Evolutionary conservation across 2,888 invertebrate species (phyloP).

Genomic region (Formica aserva): DNA sequence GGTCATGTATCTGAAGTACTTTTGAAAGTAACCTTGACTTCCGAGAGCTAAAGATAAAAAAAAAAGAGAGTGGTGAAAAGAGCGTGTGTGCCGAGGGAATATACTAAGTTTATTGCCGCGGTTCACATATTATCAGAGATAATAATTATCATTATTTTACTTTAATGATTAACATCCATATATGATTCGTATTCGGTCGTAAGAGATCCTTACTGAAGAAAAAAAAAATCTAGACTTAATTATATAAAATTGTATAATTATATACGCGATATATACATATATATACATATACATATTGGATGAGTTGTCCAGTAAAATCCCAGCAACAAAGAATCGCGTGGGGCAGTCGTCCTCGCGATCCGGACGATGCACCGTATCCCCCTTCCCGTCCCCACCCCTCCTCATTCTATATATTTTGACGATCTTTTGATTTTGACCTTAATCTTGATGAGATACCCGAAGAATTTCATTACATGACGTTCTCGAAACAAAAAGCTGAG

Average conservation of each 20-base stretch:
- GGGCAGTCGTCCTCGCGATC: background rate
- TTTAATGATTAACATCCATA: constrained; percentile 7
- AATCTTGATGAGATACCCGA: background rate
- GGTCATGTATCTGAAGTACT: constrained; percentile 38
- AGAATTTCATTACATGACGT: constrained; percentile 16
- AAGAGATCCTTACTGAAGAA: background rate
- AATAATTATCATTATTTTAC: constrained; percentile 11
- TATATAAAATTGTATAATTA: constrained; percentile 7
- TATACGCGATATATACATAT: background rate
- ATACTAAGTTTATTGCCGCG: constrained; percentile 28
- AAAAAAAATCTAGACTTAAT: constrained; percentile 23
- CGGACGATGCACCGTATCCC: background rate
- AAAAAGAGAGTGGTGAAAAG: constrained; percentile 23
- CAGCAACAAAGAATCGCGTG: background rate
- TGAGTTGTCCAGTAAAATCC: background rate
- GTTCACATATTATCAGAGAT: background rate
- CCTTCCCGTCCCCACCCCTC: background rate
- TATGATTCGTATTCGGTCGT: background rate
- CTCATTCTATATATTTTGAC: background rate
- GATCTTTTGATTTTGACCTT: constrained; percentile 1
- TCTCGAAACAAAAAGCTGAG: constrained; percentile 48
- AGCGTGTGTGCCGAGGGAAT: constrained; percentile 12
- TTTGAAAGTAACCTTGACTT: constrained; percentile 55
- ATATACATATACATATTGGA: background rate
- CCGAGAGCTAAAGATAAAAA: constrained; percentile 13